phyloP scores from a whole-genome alignment of 2,888 invertebrate species.

The Eurois occulta region DNA sequence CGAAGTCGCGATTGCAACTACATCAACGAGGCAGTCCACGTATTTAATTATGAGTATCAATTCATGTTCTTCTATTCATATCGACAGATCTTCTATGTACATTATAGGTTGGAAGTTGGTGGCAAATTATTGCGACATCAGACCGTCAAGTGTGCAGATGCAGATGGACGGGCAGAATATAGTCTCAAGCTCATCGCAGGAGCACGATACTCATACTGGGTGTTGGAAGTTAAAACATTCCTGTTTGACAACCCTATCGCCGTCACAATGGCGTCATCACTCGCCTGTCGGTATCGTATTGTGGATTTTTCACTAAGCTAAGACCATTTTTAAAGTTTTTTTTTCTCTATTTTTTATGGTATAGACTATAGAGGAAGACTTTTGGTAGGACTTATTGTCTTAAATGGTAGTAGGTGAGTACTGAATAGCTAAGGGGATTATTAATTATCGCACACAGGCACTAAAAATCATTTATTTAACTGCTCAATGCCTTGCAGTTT shows the following conservation, averaged over 20 bases:
- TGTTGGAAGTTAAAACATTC: neutral
- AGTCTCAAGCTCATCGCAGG: neutral
- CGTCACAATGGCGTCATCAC: conserved; percentile 55
- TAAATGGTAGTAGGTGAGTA: neutral
- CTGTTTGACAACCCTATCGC: conserved; percentile 41
- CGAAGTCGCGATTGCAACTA: too few species aligned
- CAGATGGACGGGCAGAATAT: neutral
- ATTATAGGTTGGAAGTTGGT: too few species aligned
- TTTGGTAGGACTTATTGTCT: conserved; percentile 1
- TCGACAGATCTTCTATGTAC: too few species aligned
- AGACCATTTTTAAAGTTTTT: conserved; percentile 13
- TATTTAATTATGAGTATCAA: too few species aligned
- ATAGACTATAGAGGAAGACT: conserved; percentile 2
- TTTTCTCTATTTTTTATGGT: conserved; percentile 15
- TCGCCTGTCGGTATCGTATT: conserved; percentile 47
- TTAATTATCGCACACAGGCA: neutral
- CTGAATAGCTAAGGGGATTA: too few species aligned
- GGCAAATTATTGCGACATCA: too few species aligned
- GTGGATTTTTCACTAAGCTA: conserved; percentile 41
- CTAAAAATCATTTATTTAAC: neutral
- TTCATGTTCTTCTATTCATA: too few species aligned
- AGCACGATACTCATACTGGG: neutral
- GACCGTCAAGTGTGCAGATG: neutral
- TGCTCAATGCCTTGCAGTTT: neutral
- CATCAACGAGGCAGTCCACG: too few species aligned